Conservation (phyloP, 2,888 invertebrate species). For the Pimpla rufipes region DNA sequence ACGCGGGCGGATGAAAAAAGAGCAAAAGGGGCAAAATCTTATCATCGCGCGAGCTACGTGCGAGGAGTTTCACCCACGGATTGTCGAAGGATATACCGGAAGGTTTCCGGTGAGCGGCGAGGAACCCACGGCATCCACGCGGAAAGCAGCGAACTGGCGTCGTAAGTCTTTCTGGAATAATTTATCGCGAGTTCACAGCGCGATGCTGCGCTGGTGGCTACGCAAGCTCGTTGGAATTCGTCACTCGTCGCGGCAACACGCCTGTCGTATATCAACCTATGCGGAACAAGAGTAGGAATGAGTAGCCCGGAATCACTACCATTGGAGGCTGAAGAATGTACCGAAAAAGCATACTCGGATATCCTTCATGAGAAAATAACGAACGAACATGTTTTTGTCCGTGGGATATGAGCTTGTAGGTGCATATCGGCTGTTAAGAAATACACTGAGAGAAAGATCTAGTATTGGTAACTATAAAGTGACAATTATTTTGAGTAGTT, state of each 20-base stretch:
- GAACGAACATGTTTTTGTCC: neutral
- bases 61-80: constrained; percentile 21
- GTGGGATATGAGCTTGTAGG: neutral
- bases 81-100: constrained; percentile 35
- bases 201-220: constrained; percentile 33
- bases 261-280: constrained; percentile 45
- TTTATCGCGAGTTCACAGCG: constrained; percentile 57
- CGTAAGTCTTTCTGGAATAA: constrained; percentile 60
- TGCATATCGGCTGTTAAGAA: too few relatives aligned
- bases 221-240: constrained; percentile 50
- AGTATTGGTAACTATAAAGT: too few relatives aligned
- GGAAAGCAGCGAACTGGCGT: constrained; percentile 41
- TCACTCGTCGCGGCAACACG: constrained; percentile 36
- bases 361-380: constrained; percentile 5
- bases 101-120: neutral
- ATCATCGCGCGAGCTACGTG: constrained; percentile 41
- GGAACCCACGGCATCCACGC: neutral
- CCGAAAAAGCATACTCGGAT: neutral
- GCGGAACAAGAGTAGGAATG: constrained; percentile 21
- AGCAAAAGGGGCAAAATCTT: constrained; percentile 33
- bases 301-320: constrained; percentile 4
- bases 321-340: neutral
- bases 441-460: too few relatives aligned
- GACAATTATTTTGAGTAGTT: too few relatives aligned
- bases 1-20: constrained; percentile 9